Evolutionary conservation across 2,888 invertebrate genomes (phyloP).

Genomic region (Meteorus cinctellus): DNA sequence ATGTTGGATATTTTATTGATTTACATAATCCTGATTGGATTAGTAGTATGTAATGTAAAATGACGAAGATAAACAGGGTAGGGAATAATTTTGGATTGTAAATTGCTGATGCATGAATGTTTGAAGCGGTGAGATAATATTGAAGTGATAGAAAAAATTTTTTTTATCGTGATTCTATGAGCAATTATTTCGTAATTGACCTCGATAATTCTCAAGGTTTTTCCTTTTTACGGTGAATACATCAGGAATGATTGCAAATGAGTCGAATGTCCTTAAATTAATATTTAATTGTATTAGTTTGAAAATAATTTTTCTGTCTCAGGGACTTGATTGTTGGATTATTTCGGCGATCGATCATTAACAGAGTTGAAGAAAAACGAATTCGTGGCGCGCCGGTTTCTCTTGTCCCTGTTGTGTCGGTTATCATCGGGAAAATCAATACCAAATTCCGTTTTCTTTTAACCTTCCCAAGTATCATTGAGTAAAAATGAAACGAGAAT

Average conservation of each 20-base stretch:
- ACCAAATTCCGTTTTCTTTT: not conserved
- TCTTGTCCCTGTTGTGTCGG: not conserved
- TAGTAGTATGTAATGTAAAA: not conserved
- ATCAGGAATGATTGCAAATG: slow-evolving; percentile 4
- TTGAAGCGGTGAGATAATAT: not conserved
- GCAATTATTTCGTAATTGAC: slow-evolving; percentile 55
- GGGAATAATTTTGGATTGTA: no score
- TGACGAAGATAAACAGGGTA: no score
- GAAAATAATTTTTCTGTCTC: slow-evolving; percentile 36
- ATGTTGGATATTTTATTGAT: not conserved
- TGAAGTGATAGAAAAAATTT: not conserved
- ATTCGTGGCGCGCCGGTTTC: slow-evolving; percentile 57
- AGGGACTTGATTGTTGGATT: slow-evolving; percentile 16
- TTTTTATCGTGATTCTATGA: slow-evolving; percentile 27
- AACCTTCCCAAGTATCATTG: not conserved
- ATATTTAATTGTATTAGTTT: not conserved
- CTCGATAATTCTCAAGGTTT: slow-evolving; percentile 47
- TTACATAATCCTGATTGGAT: not conserved
- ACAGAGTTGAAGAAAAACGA: slow-evolving; percentile 44
- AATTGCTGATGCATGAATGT: not conserved
- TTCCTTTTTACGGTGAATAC: slow-evolving; percentile 18
- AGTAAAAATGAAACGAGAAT: slow-evolving; percentile 15
- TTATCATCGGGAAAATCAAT: slow-evolving; percentile 12
- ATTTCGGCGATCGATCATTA: slow-evolving; percentile 52
- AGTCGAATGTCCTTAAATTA: not conserved